Evolutionary conservation across 2,888 invertebrate species (phyloP).

Genomic region (Patella caerulea): DNA sequence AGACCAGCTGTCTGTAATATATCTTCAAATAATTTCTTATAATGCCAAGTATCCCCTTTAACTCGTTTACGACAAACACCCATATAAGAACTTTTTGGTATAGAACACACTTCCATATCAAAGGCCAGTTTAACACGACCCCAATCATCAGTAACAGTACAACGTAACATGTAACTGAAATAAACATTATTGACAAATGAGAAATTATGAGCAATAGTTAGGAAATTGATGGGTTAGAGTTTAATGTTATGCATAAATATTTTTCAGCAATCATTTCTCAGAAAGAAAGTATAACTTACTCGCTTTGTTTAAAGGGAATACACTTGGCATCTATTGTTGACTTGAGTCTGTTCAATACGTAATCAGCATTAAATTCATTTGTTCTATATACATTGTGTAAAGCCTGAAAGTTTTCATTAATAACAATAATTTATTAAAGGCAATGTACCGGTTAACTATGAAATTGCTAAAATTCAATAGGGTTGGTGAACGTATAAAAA

Average conservation of each 20-base stretch:
- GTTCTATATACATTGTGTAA: constrained; percentile 83
- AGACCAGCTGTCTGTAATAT: constrained; percentile 72
- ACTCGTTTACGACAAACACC: constrained; percentile 83
- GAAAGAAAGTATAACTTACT: constrained; percentile 73
- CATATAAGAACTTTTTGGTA: constrained; percentile 71
- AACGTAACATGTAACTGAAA: constrained; percentile 79
- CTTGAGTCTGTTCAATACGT: constrained; percentile 77
- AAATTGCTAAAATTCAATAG: too few species aligned
- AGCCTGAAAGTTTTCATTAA: constrained; percentile 67
- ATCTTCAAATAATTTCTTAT: constrained; percentile 84
- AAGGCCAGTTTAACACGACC: constrained; percentile 76
- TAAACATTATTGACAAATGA: constrained; percentile 19
- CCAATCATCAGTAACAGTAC: constrained; percentile 76
- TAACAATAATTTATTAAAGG: neutral
- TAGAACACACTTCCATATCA: constrained; percentile 79
- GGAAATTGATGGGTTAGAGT: neutral
- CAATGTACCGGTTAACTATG: too few species aligned
- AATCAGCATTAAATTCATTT: constrained; percentile 78
- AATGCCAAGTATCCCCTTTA: constrained; percentile 85
- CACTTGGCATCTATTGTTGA: constrained; percentile 78
- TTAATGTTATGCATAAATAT: neutral
- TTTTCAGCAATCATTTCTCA: neutral
- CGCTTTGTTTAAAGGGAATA: constrained; percentile 78
- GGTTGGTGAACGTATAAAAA: too few species aligned
- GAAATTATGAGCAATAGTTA: neutral